Evolutionary conservation across 2,797 vertebrate genomes (phyloP), one percentile per base, ranked within the genome.

Genomic region (Serranus cabrilla): DNA sequence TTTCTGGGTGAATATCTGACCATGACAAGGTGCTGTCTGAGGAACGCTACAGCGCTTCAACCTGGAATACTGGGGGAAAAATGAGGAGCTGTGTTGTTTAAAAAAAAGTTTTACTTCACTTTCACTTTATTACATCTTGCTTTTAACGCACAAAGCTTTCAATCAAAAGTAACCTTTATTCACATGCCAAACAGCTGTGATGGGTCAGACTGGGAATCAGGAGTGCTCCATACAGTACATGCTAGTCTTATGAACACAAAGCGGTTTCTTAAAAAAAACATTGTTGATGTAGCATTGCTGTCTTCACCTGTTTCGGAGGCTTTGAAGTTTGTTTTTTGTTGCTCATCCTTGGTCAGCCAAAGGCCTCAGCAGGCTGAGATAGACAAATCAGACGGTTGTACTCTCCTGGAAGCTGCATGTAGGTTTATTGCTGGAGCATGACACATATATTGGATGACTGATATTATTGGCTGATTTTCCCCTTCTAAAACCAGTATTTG

Each of bases 1-100:
- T 67, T 74, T 39, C 71, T 17, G 1, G 18, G 55, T 52, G 69
- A 72, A 58, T 3, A 72, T 71, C 59, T 82, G 58, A 46, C 47
- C 18, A 7, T 54, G 60, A 72, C 56, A 54, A 16, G 52, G 11
- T 2, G 43, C 17, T 17, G 54, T 66, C 61, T 34, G 67, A 31
- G 16, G 57, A 66, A 34, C 0, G 4, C 57, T 21, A 0, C 42
- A 6, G 25, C 12, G 12, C 27, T 8, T 43, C 2, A 47, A 13
- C 37, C 39, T 11, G 37, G 43, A 27, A 56, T 13, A 27, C 0
- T 49, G 27, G n/a, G 27, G n/a, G 47, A 18, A 43, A 74, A 43
- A n/a, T 21, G 31, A 55, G 23, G 21, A 61, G 42, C 45, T 12
- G 21, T 64, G 17, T 43, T 46, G n/a, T 40, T 23, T 10, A 49